Base-by-base conservation (phyloP, 2,113 vertebrate species). In the Anolis carolinensis region DNA sequence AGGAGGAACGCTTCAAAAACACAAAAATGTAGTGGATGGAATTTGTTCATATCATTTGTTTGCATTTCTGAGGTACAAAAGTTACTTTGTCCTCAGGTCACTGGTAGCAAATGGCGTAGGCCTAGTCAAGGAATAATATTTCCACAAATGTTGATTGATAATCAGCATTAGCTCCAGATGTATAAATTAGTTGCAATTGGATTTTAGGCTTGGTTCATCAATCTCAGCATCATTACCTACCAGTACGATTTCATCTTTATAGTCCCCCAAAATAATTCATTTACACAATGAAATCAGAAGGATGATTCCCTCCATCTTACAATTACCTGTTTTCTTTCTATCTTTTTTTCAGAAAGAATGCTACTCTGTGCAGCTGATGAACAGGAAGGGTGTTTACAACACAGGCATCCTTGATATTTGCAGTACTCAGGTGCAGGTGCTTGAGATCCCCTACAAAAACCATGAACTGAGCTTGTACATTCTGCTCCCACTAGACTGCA, bases 381-480 rank as follows among this genome's bases (percentile, higher is more conserved):
- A 59, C 34, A 96, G 95, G 86, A 95, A 82, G 34, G 93, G 92
- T 18, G 83, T 73, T 52, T 98, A 97, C 89, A 93, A 92, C 39
- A 9, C 97, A 80, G 81, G 89, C 23, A 55, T 78, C 67, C 86
- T 97, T 65, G 25, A 75, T 1, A 30, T 73, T n/a, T 92, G n/a
- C 95, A 97, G 2, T 9, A 75, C 0, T 89, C 88, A 87, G 32
- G 95, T 95, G 67, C 95, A 97, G 93, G 86, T 98, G 55, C 88
- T 99, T 32, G 97, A 98, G 92, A 92, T 99, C 62, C 97, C 97
- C 0, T 99, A 98, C 71, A 90, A 86, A 11, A 72, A 92, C 68
- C 95, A 94, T 23, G 96, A 97, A 18, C 93, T 98, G 2, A 98
- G 96, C 90, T 97, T 98, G 97, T 86, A 97, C 68, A 94, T 98